These are phyloP conservation scores for Amphipoea oculea DNA, from an alignment of 2,888 invertebrate species.

Conservation along the genomic window DNA sequence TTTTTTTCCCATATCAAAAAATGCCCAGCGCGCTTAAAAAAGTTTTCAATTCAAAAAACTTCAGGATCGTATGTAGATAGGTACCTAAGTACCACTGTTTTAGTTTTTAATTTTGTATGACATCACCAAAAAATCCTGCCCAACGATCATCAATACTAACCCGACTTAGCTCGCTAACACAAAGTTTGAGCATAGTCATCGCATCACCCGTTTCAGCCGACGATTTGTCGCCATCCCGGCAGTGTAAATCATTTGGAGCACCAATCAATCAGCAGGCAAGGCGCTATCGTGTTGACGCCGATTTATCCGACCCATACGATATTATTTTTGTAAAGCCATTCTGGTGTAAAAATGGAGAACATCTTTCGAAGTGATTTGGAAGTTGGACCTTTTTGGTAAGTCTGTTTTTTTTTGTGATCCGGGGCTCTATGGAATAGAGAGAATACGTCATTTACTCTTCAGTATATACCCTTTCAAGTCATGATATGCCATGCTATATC, in stretches of 20 bases:
- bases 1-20: no score
- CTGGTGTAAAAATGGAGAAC: conserved; percentile 26
- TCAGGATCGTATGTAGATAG: no score
- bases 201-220: conserved; percentile 39
- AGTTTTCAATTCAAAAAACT: no score
- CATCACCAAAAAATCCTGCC: not conserved
- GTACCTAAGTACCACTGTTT: not conserved
- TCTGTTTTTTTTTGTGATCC: not conserved
- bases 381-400: not conserved
- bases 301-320: conserved; percentile 60
- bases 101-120: not conserved
- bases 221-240: conserved; percentile 57
- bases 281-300: conserved; percentile 64
- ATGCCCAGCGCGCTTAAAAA: no score
- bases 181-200: conserved; percentile 46
- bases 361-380: conserved; percentile 42
- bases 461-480: no score
- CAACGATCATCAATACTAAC: not conserved
- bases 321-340: conserved; percentile 57
- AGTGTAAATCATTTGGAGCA: conserved; percentile 64
- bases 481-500: not conserved
- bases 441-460: not conserved
- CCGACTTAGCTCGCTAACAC: conserved; percentile 5
- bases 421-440: not conserved
- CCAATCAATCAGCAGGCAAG: conserved; percentile 64